Percentiles rank a stretch among this genome's conserved stretches.
phyloP scores from a whole-genome alignment of 2,113 vertebrate species.

The Clupea harengus region DNA sequence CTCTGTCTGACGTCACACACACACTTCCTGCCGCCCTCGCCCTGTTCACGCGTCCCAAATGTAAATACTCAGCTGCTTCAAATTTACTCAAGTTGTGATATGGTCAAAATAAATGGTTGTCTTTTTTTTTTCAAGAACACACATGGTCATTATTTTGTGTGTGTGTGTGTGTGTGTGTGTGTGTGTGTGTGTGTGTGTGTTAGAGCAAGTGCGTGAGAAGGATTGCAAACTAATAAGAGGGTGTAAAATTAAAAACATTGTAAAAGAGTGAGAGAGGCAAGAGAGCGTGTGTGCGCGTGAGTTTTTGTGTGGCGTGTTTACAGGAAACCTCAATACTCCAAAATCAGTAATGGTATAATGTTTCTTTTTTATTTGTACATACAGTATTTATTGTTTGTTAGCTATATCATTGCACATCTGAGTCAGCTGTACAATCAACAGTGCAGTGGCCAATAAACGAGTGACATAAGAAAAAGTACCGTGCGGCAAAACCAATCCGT shows the following conservation, averaged over 20 bases:
- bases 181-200: not conserved
- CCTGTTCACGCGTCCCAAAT: constrained; percentile 10
- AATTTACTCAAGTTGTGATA: constrained; percentile 12
- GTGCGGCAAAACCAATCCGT: constrained; percentile 51
- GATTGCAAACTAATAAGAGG: not conserved
- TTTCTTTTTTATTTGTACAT: constrained; percentile 71
- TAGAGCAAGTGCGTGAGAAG: not conserved
- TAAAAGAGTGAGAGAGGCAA: not conserved
- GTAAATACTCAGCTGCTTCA: constrained; percentile 20
- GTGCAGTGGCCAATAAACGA: constrained; percentile 73
- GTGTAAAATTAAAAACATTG: constrained; percentile 7
- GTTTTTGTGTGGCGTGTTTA: not conserved
- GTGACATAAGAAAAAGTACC: constrained; percentile 59
- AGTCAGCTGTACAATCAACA: constrained; percentile 76
- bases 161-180: not conserved
- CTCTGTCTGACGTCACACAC: constrained; percentile 14
- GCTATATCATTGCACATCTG: constrained; percentile 74
- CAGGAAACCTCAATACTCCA: not conserved
- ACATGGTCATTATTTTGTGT: not conserved
- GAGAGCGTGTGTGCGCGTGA: constrained; percentile 10
- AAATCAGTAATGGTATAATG: constrained; percentile 54
- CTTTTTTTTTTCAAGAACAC: not conserved
- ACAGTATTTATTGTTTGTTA: constrained; percentile 71
- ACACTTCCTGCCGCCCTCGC: not conserved
- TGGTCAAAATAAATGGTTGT: constrained; percentile 15